phyloP scores from a whole-genome alignment of 37 sponge, comb jelly and placozoan species.

The Geodia barretti region DNA sequence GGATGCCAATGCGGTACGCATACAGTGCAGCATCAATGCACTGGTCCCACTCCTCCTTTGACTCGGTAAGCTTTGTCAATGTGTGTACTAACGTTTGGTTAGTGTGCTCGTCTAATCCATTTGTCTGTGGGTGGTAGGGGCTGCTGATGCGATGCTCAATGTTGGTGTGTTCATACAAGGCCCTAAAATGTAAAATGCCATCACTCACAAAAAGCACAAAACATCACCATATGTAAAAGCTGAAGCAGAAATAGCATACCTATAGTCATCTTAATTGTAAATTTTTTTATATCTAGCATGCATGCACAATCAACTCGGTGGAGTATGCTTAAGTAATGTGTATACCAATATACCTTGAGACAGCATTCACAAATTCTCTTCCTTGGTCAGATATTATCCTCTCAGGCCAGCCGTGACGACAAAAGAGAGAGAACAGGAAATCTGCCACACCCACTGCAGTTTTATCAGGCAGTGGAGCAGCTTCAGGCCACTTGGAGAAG shows the following conservation, averaged over 20 bases:
- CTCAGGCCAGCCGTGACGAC: constrained; percentile 23
- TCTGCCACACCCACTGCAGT: constrained; percentile 5
- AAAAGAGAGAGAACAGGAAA: constrained; percentile 11
- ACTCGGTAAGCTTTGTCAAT: constrained; percentile 13
- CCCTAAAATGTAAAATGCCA: no score
- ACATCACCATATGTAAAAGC: no score
- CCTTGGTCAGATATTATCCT: constrained; percentile 14
- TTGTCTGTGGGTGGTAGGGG: constrained; percentile 52
- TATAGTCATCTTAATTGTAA: no score
- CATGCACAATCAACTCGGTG: no score
- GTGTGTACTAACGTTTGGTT: constrained; percentile 30
- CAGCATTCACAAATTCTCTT: constrained; percentile 30
- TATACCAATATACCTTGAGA: constrained; percentile 23
- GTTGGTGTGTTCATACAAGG: background rate
- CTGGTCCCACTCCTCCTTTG: no score
- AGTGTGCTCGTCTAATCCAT: constrained; percentile 42
- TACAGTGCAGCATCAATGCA: constrained; percentile 14
- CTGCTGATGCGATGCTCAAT: constrained; percentile 6
- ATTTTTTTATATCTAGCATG: no score
- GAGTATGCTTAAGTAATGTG: no score
- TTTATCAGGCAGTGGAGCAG: constrained; percentile 3
- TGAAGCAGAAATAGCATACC: no score
- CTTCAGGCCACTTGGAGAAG: constrained; percentile 37
- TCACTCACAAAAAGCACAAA: no score
- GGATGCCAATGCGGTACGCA: constrained; percentile 5